Conservation (phyloP, 2,888 invertebrate genomes). For the Drosophila gaucha region DNA sequence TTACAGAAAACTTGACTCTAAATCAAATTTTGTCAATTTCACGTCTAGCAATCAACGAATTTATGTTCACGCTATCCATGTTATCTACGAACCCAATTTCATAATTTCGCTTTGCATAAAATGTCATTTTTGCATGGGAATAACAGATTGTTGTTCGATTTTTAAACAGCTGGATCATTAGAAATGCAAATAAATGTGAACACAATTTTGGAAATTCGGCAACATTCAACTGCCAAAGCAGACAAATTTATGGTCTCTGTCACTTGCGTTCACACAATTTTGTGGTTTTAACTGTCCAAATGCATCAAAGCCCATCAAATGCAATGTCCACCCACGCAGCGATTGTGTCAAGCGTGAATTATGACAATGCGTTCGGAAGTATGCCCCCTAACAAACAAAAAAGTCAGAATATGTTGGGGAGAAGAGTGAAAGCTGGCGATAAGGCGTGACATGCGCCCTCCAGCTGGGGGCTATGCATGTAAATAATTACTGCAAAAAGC, state of each 20-base stretch:
- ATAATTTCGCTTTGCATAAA: constrained; percentile 14
- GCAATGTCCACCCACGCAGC: constrained; percentile 34
- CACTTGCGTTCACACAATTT: constrained; percentile 30
- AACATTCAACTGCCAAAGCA: constrained; percentile 42
- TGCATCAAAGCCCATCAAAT: constrained; percentile 68
- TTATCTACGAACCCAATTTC: constrained; percentile 27
- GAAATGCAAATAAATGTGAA: constrained; percentile 65
- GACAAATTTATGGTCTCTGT: constrained; percentile 44
- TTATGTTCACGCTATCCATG: constrained; percentile 18
- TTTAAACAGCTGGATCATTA: constrained; percentile 54
- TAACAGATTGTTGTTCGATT: constrained; percentile 20
- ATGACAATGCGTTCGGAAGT: constrained; percentile 58
- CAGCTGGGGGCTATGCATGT: constrained; percentile 50
- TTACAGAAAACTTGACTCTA: neutral
- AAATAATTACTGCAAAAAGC: constrained; percentile 63
- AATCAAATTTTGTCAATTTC: constrained; percentile 25
- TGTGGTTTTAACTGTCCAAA: constrained; percentile 65
- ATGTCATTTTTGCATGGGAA: constrained; percentile 11
- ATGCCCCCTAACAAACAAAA: constrained; percentile 4
- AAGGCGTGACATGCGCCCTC: constrained; percentile 47
- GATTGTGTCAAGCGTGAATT: constrained; percentile 61
- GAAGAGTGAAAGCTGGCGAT: constrained; percentile 73
- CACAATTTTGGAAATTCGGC: constrained; percentile 22
- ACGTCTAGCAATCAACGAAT: constrained; percentile 17
- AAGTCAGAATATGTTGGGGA: neutral